Base-by-base conservation (phyloP, 2,113 vertebrate species). In the Kryptolebias marmoratus region DNA sequence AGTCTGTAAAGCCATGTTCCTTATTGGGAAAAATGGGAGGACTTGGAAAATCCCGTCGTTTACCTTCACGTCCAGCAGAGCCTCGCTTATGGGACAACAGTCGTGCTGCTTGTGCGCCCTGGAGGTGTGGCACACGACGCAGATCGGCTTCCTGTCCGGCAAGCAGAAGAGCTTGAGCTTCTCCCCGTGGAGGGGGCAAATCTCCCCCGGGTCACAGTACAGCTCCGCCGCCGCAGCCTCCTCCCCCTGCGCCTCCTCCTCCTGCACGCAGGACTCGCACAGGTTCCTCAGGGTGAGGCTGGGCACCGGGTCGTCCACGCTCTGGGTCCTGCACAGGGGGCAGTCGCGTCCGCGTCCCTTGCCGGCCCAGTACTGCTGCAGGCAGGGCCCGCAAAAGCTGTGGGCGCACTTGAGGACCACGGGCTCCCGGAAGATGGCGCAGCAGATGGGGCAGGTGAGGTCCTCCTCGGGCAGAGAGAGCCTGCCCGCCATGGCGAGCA, bases 361-460 rank as follows among this genome's bases (percentile, higher is more conserved):
- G 0, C 1, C 44, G 0, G 5, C 28, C 93, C 93, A 93, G 87
- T 92, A 88, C 74, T 74, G 31, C 59, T 73, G 68, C 71, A 94
- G 77, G 15, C 93, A 94, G 50, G 74, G 14, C 0, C 67, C 49
- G 3, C 93, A 94, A 90, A 94, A 93, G 75, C 91, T 93, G 84
- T 94, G 93, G 74, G 90, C 91, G 79, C 93, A 94, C 74, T 91
- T 90, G 5, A 94, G 91, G 30, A 93, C 90, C 73, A 93, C 92
- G 0, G 93, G 93, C 31, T 93, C 83, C 14, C 28, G 64, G 82
- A 93, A 94, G 69, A 93, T 90, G 0, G 90, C 84, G 0, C 77
- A 92, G 84, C 93, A 94, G 14, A 94, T 82, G 30, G 92, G 27
- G 27, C 93, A 94, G 54, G 87, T 85, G 52, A 93, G 81, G 59